Conservation (phyloP, 2,797 vertebrate species). For the Vipera latastei region DNA sequence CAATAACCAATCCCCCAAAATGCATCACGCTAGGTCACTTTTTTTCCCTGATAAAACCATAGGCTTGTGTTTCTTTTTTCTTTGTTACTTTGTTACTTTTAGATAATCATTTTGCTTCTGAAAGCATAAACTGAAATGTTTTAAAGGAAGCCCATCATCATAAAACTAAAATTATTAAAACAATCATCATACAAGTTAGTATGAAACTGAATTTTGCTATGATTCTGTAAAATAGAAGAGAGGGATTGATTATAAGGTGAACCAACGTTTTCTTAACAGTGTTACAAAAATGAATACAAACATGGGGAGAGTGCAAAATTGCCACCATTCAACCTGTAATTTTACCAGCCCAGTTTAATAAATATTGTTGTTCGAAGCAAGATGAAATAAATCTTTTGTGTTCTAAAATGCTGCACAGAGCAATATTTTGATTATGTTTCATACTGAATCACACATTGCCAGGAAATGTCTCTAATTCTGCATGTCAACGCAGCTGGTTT, state of each 20-base stretch:
- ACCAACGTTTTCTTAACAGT: conserved; percentile 3
- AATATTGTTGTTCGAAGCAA: conserved; percentile 19
- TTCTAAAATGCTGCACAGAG: conserved; percentile 36
- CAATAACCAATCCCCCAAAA: background rate
- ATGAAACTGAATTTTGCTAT: conserved; percentile 8
- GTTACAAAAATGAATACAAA: background rate
- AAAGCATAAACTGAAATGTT: background rate
- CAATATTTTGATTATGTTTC: conserved; percentile 56
- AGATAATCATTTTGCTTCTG: background rate
- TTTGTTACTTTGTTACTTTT: background rate
- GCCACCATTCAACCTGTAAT: conserved; percentile 5
- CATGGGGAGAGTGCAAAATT: background rate
- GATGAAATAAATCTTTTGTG: conserved; percentile 34
- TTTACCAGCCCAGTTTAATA: conserved; percentile 30
- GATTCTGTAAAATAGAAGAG: background rate
- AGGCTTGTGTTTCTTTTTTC: background rate
- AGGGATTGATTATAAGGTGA: background rate
- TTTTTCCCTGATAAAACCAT: background rate
- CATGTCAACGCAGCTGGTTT: conserved; percentile 49
- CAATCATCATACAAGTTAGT: conserved; percentile 16
- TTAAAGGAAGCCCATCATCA: background rate
- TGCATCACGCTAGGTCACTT: background rate
- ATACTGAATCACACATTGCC: conserved; percentile 46
- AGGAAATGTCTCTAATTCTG: conserved; percentile 53
- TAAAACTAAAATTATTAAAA: conserved; percentile 21